phyloP scores from a whole-genome alignment of 2,888 invertebrate genomes.

The Leptopilina syphax region DNA sequence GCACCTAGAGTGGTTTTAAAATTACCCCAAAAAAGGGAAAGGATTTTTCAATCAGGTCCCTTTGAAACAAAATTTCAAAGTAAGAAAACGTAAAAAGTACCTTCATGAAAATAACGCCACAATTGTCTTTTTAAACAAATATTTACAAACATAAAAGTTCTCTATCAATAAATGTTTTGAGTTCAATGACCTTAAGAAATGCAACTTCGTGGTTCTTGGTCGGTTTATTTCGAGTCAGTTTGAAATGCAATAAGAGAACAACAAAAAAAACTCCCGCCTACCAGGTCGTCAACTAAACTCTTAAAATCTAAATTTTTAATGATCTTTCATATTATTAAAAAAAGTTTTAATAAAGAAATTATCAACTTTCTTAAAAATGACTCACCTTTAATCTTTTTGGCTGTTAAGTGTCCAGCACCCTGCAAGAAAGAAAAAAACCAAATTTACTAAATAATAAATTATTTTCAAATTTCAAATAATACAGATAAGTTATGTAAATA shows the following conservation, averaged over 20 bases:
- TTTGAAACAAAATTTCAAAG: neutral
- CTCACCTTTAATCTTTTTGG: conserved; percentile 25
- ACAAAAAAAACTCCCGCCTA: neutral
- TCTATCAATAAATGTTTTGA: neutral
- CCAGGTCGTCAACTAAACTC: neutral
- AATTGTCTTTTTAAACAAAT: neutral
- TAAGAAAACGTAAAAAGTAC: neutral
- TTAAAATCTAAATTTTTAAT: neutral
- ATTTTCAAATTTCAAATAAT: neutral
- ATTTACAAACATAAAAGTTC: neutral
- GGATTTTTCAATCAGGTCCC: conserved; percentile 7
- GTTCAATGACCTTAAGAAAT: conserved; percentile 34
- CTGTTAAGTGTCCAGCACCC: conserved; percentile 22
- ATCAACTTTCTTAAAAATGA: neutral
- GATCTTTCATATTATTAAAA: no score
- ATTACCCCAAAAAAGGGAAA: conserved; percentile 4
- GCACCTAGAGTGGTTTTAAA: conserved; percentile 20
- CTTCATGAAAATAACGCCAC: no score
- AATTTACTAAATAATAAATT: conserved; percentile 6
- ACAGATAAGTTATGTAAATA: conserved; percentile 14
- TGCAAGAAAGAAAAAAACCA: neutral
- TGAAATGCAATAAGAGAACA: conserved; percentile 19
- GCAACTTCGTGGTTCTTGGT: conserved; percentile 24
- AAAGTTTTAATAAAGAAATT: no score
- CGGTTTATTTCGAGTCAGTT: conserved; percentile 35